Evolutionary conservation across 2,113 vertebrate species (phyloP).

Genomic region (Platichthys flesus): DNA sequence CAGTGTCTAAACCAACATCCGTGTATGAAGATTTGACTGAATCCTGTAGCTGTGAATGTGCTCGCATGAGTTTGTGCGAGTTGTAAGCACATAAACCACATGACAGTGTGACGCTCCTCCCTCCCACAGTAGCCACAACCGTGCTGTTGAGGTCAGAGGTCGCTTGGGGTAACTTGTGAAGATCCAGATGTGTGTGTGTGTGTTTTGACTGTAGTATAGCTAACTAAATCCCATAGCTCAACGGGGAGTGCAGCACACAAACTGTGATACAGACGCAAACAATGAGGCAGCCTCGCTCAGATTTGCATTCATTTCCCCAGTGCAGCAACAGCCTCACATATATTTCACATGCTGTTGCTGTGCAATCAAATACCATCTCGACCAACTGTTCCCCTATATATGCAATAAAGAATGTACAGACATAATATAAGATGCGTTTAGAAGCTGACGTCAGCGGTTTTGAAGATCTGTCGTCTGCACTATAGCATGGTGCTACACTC

Average conservation of each 20-base stretch:
- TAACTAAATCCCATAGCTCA: conserved; percentile 28
- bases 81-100: neutral
- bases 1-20: conserved; percentile 41
- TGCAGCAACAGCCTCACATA: conserved; percentile 50
- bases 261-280: neutral
- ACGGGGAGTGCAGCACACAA: conserved; percentile 1
- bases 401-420: neutral
- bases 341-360: conserved; percentile 53
- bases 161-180: conserved; percentile 27
- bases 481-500: neutral
- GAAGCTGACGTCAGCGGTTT: conserved; percentile 16
- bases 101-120: neutral
- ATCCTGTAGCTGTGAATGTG: conserved; percentile 20
- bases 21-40: conserved; percentile 50
- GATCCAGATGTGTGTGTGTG: conserved; percentile 11
- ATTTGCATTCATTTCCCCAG: conserved; percentile 68
- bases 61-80: neutral
- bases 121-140: neutral
- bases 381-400: conserved; percentile 16
- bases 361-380: conserved; percentile 45
- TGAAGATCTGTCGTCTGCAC: neutral
- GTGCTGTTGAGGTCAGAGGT: conserved; percentile 57
- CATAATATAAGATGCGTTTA: conserved; percentile 13
- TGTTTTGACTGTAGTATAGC: conserved; percentile 31
- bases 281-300: conserved; percentile 29